Evolutionary conservation across 2,888 invertebrate species (phyloP).

Genomic region (Sarcophaga rosellei): DNA sequence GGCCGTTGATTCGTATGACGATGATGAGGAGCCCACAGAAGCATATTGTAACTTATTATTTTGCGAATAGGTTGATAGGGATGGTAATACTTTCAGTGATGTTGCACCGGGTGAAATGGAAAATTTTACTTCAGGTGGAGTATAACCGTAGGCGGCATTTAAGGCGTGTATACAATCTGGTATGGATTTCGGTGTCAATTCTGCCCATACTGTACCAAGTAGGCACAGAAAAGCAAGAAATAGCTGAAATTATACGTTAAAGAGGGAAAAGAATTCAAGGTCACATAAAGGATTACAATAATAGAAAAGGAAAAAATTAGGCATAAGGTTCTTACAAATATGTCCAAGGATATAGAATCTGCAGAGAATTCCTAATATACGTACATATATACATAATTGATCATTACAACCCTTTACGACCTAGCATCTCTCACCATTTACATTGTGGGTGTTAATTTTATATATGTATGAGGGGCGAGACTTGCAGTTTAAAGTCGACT

Average conservation of each 20-base stretch:
- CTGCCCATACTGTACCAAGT: conserved; percentile 73
- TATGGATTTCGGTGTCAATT: conserved; percentile 73
- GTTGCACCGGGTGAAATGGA: conserved; percentile 79
- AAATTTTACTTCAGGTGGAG: conserved; percentile 83
- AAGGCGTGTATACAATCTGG: conserved; percentile 77
- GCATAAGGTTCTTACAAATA: not conserved
- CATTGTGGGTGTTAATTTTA: too few relatives aligned
- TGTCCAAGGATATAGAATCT: too few relatives aligned
- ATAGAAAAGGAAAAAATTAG: not conserved
- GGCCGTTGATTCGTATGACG: conserved; percentile 76
- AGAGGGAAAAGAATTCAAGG: conserved; percentile 65
- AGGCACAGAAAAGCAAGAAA: conserved; percentile 76
- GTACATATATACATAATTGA: too few relatives aligned
- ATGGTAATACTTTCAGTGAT: conserved; percentile 75
- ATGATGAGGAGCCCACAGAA: conserved; percentile 75
- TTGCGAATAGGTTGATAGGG: conserved; percentile 76
- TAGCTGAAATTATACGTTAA: conserved; percentile 69
- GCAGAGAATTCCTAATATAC: too few relatives aligned
- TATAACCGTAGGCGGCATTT: conserved; percentile 83
- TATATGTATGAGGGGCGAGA: too few relatives aligned
- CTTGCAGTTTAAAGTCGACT: too few relatives aligned
- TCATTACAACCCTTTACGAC: too few relatives aligned
- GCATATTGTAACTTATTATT: conserved; percentile 80
- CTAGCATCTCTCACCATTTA: too few relatives aligned
- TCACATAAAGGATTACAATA: conserved; percentile 50